These are phyloP conservation scores for Semotilus atromaculatus DNA, from an alignment of 2,797 vertebrate genomes.

Conservation along the genomic window DNA sequence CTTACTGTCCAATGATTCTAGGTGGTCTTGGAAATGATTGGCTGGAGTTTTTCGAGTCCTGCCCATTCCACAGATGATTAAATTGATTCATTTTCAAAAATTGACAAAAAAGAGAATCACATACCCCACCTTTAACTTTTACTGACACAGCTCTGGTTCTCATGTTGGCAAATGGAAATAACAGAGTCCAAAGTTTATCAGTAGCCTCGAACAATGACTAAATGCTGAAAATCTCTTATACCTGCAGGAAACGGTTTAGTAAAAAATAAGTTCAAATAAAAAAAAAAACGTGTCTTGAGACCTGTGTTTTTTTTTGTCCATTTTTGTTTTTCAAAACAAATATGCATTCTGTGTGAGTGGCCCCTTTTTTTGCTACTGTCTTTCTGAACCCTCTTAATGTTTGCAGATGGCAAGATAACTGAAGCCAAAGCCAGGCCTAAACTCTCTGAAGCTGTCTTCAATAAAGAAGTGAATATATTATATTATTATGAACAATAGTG, in stretches of 20 bases:
- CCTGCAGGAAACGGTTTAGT: neutral
- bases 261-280: too few relatives aligned
- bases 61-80: too few relatives aligned
- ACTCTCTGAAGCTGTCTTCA: constrained; percentile 77
- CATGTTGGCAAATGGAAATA: neutral
- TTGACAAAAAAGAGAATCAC: too few relatives aligned
- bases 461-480: constrained; percentile 70
- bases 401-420: constrained; percentile 71
- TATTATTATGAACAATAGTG: neutral
- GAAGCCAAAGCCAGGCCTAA: constrained; percentile 77
- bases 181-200: neutral
- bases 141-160: neutral
- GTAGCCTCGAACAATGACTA: neutral
- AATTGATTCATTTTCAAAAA: too few relatives aligned
- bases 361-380: neutral
- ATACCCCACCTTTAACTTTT: too few relatives aligned
- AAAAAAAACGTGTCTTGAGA: neutral
- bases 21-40: too few relatives aligned
- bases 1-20: too few relatives aligned
- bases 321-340: neutral
- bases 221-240: neutral
- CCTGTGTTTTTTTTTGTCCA: too few relatives aligned
- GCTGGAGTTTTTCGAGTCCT: too few relatives aligned
- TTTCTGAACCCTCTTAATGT: constrained; percentile 18
- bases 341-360: neutral